These are phyloP conservation scores for Drosophila pandora DNA, from an alignment of 1,140 invertebrate genomes.

Conservation along the genomic window DNA sequence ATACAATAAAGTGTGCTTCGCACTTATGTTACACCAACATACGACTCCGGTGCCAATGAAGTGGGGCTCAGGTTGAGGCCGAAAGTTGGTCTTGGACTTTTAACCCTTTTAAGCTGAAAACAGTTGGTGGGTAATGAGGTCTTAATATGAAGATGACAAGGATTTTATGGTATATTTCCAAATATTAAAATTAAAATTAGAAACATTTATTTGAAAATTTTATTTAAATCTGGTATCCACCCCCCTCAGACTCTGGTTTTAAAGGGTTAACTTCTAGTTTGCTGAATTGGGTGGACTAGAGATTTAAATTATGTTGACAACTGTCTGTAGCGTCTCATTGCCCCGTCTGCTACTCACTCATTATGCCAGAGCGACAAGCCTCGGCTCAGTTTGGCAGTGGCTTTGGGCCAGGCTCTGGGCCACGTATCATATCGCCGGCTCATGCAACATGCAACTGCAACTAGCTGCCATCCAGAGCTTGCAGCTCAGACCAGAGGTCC, in stretches of 20 bases:
- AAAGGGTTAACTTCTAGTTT: constrained; percentile 11
- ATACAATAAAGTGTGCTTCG: constrained; percentile 84
- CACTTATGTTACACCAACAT: constrained; percentile 81
- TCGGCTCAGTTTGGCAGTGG: constrained; percentile 20
- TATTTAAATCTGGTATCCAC: neutral
- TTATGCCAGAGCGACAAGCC: constrained; percentile 59
- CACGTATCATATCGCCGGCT: constrained; percentile 72
- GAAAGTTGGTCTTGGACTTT: constrained; percentile 16
- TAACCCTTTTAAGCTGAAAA: constrained; percentile 20
- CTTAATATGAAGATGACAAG: too few species aligned
- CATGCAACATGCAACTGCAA: constrained; percentile 75
- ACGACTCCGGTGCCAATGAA: constrained; percentile 47
- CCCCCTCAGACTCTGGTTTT: neutral
- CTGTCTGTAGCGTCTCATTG: constrained; percentile 80
- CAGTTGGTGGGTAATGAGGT: neutral
- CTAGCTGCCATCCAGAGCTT: constrained; percentile 20
- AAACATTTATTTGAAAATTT: too few species aligned
- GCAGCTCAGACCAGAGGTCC: constrained; percentile 25
- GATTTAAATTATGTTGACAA: constrained; percentile 79
- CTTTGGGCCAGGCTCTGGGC: constrained; percentile 19
- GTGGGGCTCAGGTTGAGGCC: constrained; percentile 41
- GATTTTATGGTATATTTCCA: too few species aligned
- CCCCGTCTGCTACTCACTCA: constrained; percentile 76
- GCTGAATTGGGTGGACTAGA: constrained; percentile 17
- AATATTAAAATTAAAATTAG: too few species aligned